Evolutionary conservation across 2,797 vertebrate genomes (phyloP).

Genomic region (Tachyglossus aculeatus): DNA sequence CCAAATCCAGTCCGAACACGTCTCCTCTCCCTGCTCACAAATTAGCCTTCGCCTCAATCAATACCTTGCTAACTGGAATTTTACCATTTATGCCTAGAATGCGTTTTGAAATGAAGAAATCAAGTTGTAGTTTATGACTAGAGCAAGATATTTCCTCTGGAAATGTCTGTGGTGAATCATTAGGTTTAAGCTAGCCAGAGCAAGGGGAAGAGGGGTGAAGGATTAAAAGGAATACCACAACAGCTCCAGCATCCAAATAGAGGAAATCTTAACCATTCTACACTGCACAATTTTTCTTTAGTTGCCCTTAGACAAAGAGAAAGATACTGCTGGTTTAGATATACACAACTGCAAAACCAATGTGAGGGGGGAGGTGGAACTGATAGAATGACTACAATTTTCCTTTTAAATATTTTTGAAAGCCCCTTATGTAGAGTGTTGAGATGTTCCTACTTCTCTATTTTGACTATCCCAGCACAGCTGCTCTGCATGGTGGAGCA

Average conservation of each 20-base stretch:
- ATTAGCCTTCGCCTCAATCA: background rate
- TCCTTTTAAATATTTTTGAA: too few relatives aligned
- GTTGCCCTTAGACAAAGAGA: too few relatives aligned
- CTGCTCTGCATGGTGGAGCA: too few relatives aligned
- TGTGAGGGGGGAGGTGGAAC: background rate
- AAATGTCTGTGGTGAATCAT: constrained; percentile 63
- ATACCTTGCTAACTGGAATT: constrained; percentile 1
- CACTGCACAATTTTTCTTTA: too few relatives aligned
- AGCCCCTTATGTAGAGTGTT: too few relatives aligned
- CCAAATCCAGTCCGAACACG: constrained; percentile 9
- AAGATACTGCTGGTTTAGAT: too few relatives aligned
- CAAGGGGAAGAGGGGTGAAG: constrained; percentile 23
- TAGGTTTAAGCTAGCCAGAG: constrained; percentile 59
- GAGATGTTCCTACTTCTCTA: too few relatives aligned
- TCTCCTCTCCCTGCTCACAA: background rate
- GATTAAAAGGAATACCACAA: constrained; percentile 31
- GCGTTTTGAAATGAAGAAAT: constrained; percentile 46
- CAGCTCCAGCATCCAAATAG: constrained; percentile 3
- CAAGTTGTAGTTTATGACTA: constrained; percentile 49
- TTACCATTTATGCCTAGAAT: constrained; percentile 30
- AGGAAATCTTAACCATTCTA: too few relatives aligned
- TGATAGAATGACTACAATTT: too few relatives aligned
- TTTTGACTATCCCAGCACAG: too few relatives aligned
- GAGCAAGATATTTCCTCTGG: constrained; percentile 61
- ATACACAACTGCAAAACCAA: background rate